phyloP scores from a whole-genome alignment of 2,888 invertebrate species.

The Charanyca ferruginea region DNA sequence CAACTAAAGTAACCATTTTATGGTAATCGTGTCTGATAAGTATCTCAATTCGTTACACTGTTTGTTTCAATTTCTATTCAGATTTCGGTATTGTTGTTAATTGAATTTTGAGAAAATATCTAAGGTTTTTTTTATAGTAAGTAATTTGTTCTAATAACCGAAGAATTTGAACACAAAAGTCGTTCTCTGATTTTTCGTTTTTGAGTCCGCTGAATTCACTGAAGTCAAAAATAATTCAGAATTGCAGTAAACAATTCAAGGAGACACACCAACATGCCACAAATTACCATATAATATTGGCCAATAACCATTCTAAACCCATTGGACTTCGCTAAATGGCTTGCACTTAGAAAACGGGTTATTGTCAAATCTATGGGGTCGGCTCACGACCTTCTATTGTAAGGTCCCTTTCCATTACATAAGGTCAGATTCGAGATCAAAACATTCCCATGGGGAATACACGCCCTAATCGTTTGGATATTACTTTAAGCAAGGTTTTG shows the following conservation, averaged over 20 bases:
- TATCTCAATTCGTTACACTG: not conserved
- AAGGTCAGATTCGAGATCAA: constrained; percentile 47
- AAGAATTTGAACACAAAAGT: no score
- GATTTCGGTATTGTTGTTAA: not conserved
- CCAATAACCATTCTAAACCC: constrained; percentile 1
- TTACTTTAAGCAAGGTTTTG: constrained; percentile 22
- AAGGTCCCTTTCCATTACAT: constrained; percentile 47
- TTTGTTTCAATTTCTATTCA: not conserved
- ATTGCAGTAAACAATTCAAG: no score
- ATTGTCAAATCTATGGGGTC: constrained; percentile 38
- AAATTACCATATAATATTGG: not conserved
- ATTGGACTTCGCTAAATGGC: not conserved
- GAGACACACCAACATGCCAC: not conserved
- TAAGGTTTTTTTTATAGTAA: no score
- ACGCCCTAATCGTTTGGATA: constrained; percentile 35
- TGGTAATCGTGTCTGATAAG: not conserved
- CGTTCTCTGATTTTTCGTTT: no score
- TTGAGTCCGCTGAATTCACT: no score
- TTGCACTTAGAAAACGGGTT: constrained; percentile 32
- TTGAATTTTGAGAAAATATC: not conserved
- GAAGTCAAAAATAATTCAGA: not conserved
- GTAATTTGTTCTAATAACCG: no score
- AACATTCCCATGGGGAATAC: constrained; percentile 45
- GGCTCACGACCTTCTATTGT: constrained; percentile 36
- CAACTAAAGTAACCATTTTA: not conserved